Evolutionary conservation across 2,888 invertebrate species (phyloP), one percentile per base, ranked within the genome.

Genomic region (Troides helena): DNA sequence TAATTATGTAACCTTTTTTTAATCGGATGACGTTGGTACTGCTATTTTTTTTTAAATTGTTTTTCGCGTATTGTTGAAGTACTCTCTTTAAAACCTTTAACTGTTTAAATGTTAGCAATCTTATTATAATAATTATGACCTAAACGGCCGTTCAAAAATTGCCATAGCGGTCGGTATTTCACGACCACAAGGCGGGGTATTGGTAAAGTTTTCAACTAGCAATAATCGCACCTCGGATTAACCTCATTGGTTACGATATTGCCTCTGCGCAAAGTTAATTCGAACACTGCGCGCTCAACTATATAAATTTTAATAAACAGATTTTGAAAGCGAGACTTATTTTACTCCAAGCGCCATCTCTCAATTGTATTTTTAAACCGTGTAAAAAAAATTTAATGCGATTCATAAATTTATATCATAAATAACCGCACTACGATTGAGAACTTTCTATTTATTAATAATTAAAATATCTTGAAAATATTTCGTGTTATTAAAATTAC

Each of bases 121-220:
- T 14, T 17, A 17, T 50, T 50, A 50, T 50, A 50, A 50, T 14
- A 50, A 21, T 21, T 68, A 83, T 25, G 91, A 92, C 93, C 89
- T 87, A 86, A 81, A 85, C 90, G 88, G 94, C 94, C 95, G 93
- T 94, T 86, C 95, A 96, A 96, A 96, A 96, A 96, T 96, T 96
- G 96, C 95, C 96, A 93, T 94, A 94, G 95, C 94, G 95, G 95
- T 94, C 95, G 95, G 94, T 95, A 94, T 96, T 96, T 95, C 96
- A 96, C 95, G 95, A 94, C 95, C 95, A 93, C 95, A 93, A 91
- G 95, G 95, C 96, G 96, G 96, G 96, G 96, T 96, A 96, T 96
- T 97, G 96, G 96, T 96, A 95, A 96, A 97, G 96, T 96, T 96
- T 96, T 96, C 96, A 96, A 96, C 96, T 96, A 96, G 96, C 96